These are phyloP conservation scores for Coreius guichenoti DNA, from an alignment of 2,797 vertebrate species.

Conservation along the genomic window DNA sequence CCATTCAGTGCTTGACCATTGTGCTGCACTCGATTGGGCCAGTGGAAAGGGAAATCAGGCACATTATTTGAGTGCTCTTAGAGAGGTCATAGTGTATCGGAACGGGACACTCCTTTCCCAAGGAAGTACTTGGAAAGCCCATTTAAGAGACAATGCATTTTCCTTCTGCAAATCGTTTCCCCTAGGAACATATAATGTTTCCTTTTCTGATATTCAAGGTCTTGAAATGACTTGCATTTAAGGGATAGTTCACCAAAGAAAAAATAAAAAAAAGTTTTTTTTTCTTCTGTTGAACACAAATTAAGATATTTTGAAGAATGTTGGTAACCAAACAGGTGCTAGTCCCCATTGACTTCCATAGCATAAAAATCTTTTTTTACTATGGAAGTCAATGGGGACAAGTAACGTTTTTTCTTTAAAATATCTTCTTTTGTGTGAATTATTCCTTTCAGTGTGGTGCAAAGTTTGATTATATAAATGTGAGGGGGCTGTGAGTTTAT, in stretches of 20 bases:
- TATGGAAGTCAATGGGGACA: neutral
- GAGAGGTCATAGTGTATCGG: conserved; percentile 72
- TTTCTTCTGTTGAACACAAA: neutral
- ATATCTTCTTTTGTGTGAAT: neutral
- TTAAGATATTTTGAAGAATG: neutral
- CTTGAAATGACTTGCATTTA: conserved; percentile 46
- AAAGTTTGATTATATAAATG: neutral
- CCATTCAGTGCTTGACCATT: conserved; percentile 14
- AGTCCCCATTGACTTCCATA: neutral
- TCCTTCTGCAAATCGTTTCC: conserved; percentile 69
- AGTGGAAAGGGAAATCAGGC: conserved; percentile 63
- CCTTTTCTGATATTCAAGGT: conserved; percentile 64
- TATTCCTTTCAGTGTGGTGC: neutral
- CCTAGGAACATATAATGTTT: conserved; percentile 70
- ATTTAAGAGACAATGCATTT: conserved; percentile 73
- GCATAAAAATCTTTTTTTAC: neutral
- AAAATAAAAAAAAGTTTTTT: too few species aligned
- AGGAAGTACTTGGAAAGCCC: conserved; percentile 81
- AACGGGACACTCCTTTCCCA: conserved; percentile 74
- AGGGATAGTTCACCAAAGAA: neutral
- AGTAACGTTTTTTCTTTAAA: neutral
- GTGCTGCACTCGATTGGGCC: conserved; percentile 37
- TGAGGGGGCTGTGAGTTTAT: neutral
- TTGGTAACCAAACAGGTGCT: neutral
- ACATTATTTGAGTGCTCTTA: conserved; percentile 63